A percentile compares a stretch with the other conserved stretches of the same genome.
Evolutionary conservation across 1,140 invertebrate species (phyloP).

Genomic region (Neodiprion virginianus): DNA sequence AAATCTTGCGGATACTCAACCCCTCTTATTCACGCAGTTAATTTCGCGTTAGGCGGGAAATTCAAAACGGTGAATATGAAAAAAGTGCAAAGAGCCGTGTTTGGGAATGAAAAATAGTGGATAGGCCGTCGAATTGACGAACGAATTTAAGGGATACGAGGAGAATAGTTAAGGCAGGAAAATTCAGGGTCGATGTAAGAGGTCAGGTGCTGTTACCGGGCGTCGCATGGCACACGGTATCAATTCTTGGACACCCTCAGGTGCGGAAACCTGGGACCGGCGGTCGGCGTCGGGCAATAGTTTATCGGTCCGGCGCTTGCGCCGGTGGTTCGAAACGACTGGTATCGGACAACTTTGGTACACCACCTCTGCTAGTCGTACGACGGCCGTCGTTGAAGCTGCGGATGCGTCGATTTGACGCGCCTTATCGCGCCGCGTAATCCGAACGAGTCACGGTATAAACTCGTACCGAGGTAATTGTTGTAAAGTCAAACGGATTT

Average conservation of each 20-base stretch:
- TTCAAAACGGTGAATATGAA: neutral
- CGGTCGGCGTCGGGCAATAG: neutral
- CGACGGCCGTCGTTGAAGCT: neutral
- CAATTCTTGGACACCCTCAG: conserved; percentile 4
- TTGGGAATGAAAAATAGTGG: neutral
- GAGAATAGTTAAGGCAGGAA: neutral
- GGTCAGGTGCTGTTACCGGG: conserved; percentile 3
- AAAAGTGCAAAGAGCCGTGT: neutral
- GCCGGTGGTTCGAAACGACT: neutral
- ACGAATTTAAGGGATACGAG: neutral
- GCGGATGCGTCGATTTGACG: neutral
- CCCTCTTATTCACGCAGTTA: neutral
- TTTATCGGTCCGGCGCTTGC: neutral
- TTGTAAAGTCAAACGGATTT: too few relatives aligned
- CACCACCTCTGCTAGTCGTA: neutral
- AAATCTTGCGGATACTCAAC: too few relatives aligned
- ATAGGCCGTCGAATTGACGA: neutral
- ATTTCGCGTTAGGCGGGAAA: neutral
- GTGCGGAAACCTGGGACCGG: conserved; percentile 4
- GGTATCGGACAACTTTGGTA: neutral
- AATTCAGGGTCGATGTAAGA: neutral
- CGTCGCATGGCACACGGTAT: neutral
- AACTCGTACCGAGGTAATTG: too few relatives aligned
- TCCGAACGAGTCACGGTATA: too few relatives aligned
- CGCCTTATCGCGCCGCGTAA: neutral